phyloP scores from a whole-genome alignment of 2,797 vertebrate genomes.

The Melanotaenia trifasciata region DNA sequence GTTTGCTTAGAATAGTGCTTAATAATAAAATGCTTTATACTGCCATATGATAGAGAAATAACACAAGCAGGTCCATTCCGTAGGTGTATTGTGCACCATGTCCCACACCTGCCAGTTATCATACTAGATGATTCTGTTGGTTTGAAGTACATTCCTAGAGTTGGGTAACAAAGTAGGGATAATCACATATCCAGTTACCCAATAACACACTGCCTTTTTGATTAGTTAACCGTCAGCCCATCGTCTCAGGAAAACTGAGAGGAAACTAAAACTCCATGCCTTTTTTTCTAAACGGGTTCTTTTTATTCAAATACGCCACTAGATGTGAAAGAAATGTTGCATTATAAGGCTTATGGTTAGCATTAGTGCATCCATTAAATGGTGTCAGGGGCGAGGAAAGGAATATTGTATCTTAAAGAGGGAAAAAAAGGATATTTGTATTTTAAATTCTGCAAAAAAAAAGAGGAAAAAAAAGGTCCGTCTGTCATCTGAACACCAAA shows the following conservation, averaged over 20 bases:
- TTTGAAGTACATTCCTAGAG: constrained; percentile 82
- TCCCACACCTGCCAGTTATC: constrained; percentile 80
- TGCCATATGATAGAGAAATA: constrained; percentile 82
- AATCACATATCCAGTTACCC: constrained; percentile 75
- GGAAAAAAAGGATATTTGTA: constrained; percentile 27
- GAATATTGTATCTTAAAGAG: constrained; percentile 19
- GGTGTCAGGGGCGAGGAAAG: constrained; percentile 36
- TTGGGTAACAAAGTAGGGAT: constrained; percentile 74
- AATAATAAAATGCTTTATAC: constrained; percentile 85
- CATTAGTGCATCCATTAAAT: constrained; percentile 48
- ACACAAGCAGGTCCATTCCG: constrained; percentile 83
- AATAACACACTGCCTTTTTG: constrained; percentile 80
- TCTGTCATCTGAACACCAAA: constrained; percentile 47
- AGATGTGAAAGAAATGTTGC: constrained; percentile 45
- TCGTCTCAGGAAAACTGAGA: constrained; percentile 83
- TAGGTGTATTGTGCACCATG: constrained; percentile 76
- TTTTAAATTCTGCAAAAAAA: constrained; percentile 41
- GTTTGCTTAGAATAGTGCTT: constrained; percentile 82
- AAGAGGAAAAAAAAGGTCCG: constrained; percentile 22
- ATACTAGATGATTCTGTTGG: constrained; percentile 74
- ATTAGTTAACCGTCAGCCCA: constrained; percentile 74
- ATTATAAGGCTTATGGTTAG: constrained; percentile 43
- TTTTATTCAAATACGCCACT: constrained; percentile 58
- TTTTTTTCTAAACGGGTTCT: constrained; percentile 80
- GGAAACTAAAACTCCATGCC: constrained; percentile 78